Evolutionary conservation across 2,797 vertebrate genomes (phyloP), one percentile per base, ranked within the genome.

Genomic region (Bryconaethiops microstoma): DNA sequence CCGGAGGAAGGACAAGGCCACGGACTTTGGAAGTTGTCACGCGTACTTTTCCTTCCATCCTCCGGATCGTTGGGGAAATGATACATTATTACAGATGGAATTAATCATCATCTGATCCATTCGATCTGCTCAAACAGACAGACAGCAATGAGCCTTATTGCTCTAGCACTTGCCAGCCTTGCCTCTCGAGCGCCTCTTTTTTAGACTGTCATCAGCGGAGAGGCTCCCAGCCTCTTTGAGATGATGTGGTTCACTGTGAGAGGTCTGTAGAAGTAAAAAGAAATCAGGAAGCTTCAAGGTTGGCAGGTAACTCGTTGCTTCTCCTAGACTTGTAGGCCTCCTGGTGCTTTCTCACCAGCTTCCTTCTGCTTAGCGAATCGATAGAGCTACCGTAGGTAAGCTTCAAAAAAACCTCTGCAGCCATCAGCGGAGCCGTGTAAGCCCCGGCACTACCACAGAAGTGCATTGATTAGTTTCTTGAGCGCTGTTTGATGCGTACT

Each of bases 361-460:
- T 81, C 87, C 84, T 92, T 87, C 89, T 89, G 86, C 85, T 86
- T 67, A 74, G 87, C 85, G 91, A 90, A 92, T 92, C 91, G 88
- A 92, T 92, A 91, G 76, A 21, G 70, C 76, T 85, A 88, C 88
- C 88, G 88, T 87, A 87, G 88, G 62, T 35, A 64, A 64, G 16
- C 62, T 64, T 64, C 62, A 64, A 23, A 17, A 86, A 86, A 80
- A 85, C 83, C 84, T 91, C 82, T 87, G 73, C 86, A 90, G 86
- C 85, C 85, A 86, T 85, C 85, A 86, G 76, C 86, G 74, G 82
- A 87, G 83, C 89, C 83, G 84, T 70, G 60, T 78, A 86, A 87
- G 87, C 85, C 63, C 63, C 83, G 23, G 89, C 80, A 84, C 86
- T 82, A 77, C 87, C 89, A 88, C 84, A 88, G 83, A 87, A 86